Base-by-base conservation (phyloP, 2,888 invertebrate genomes). In the Stenolophus ochropezus region DNA sequence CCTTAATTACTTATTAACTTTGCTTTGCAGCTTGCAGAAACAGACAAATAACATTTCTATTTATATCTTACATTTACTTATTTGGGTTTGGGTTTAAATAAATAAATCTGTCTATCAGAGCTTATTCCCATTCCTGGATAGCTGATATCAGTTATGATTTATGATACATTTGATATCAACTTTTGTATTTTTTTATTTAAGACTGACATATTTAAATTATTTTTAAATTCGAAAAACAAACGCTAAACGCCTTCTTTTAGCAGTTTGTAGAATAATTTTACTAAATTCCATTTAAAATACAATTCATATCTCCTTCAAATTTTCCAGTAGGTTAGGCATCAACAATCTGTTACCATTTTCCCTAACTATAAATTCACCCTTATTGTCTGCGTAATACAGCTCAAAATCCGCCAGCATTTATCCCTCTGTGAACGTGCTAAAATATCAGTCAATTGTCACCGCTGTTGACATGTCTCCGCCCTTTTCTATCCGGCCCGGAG, bases 1-100 rank as follows among this genome's bases (percentile, higher is more conserved):
- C 33, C 33, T 75, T 75, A 75, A 75, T 75, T 75, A 75, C 25
- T 14, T 75, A 75, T 75, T 73, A 73, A 3, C 27, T 75, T 75
- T 75, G 53, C 53, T 20, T 51, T 56, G n/a, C 18, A 11, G 56
- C 11, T 6, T 8, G 18, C 56, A 53, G 53, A 75, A 75, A 75
- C 18, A 53, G 75, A 75, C 56, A 75, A 75, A 75, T 75, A 25
- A 18, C 53, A 14, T 73, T 47, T 56, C 20, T 56, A n/a, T n/a
- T n/a, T n/a, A n/a, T n/a, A n/a, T n/a, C n/a, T n/a, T n/a, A n/a
- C n/a, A n/a, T n/a, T n/a, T n/a, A n/a, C n/a, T n/a, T n/a, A n/a
- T n/a, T n/a, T n/a, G n/a, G n/a, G n/a, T n/a, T n/a, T n/a, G n/a
- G n/a, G n/a, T n/a, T n/a, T n/a, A n/a, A n/a, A n/a, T n/a, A n/a